A percentile compares a stretch with the other conserved stretches of the same genome.
phyloP scores from a whole-genome alignment of 2,113 vertebrate species.

The Pithys albifrons region DNA sequence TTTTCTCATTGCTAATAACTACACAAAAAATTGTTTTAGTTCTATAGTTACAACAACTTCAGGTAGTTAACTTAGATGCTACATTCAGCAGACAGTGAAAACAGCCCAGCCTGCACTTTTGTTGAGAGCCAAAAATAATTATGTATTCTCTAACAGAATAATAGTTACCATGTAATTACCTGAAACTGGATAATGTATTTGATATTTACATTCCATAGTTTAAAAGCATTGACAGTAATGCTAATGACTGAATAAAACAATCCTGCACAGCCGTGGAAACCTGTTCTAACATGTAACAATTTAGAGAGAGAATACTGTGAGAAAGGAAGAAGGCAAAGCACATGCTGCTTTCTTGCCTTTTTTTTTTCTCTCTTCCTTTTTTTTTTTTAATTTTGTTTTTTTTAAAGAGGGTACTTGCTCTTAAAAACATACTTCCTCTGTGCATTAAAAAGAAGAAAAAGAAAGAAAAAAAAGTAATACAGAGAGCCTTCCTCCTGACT shows the following conservation, averaged over 20 bases:
- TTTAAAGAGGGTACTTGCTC: background rate
- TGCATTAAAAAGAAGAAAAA: background rate
- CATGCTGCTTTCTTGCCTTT: background rate
- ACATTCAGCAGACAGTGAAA: background rate
- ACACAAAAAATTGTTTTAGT: rapidly evolving
- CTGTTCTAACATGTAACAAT: background rate
- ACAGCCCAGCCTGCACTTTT: background rate
- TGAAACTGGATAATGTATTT: background rate
- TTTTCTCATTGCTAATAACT: background rate
- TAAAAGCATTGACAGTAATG: background rate
- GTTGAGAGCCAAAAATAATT: background rate
- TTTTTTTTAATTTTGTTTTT: background rate
- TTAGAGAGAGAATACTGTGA: background rate
- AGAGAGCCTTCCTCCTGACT: background rate
- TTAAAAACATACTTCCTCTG: background rate
- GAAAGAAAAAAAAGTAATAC: background rate
- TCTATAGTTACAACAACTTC: background rate
- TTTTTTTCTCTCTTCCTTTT: background rate
- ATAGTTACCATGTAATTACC: background rate
- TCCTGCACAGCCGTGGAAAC: rapidly evolving
- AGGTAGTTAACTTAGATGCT: background rate
- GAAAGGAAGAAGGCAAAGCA: background rate
- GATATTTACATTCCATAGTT: background rate
- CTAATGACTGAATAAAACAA: background rate
- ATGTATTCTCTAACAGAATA: background rate